Conservation (phyloP, 2,888 invertebrate genomes). For the Synanthedon myopaeformis region DNA sequence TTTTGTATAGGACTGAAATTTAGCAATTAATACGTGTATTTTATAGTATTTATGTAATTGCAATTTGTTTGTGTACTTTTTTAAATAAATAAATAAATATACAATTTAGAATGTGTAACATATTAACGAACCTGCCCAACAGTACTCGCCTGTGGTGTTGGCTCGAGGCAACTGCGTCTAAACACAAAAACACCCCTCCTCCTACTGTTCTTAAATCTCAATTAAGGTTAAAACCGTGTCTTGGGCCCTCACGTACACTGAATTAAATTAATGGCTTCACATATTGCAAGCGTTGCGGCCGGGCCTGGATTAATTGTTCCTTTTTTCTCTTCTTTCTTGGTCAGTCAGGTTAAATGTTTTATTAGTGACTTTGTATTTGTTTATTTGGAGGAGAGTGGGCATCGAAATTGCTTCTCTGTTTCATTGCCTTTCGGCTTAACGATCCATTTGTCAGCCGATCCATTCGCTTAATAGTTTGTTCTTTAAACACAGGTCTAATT, state of each 20-base stretch:
- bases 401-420: conserved; percentile 26
- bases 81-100: no score
- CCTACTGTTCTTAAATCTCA: conserved; percentile 65
- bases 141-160: conserved; percentile 4
- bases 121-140: no score
- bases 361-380: conserved; percentile 40
- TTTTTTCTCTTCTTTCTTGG: conserved; percentile 32
- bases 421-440: conserved; percentile 10
- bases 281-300: conserved; percentile 57
- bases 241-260: conserved; percentile 59
- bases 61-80: no score
- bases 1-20: no score
- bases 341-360: conserved; percentile 56
- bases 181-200: conserved; percentile 46
- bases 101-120: no score
- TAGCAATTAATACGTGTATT: no score
- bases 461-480: conserved; percentile 2
- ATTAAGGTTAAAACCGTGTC: conserved; percentile 69
- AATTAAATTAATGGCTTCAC: conserved; percentile 69
- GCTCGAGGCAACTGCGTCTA: conserved; percentile 25
- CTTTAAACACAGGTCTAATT: not conserved
- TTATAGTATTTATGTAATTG: no score
- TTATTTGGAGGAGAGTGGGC: conserved; percentile 34
- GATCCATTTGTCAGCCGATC: conserved; percentile 11
- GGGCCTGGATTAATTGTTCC: conserved; percentile 54